Base-by-base conservation (phyloP, 2,888 invertebrate genomes). In the Sinopyrophorus schimmeli region DNA sequence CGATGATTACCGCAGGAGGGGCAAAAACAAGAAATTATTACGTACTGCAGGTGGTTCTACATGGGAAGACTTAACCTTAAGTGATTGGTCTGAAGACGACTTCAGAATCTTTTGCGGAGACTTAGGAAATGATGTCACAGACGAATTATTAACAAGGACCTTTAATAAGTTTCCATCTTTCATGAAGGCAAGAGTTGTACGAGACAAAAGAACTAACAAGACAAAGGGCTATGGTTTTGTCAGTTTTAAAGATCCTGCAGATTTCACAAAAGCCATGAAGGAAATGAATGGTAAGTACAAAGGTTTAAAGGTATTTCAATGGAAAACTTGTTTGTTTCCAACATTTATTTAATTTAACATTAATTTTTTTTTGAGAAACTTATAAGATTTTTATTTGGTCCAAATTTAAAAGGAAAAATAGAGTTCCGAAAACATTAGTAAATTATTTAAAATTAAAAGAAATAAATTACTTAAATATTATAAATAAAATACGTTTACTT, bases 41-140 rank as follows among this genome's bases (percentile, higher is more conserved):
- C 78, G 98, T 16, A 89, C 88, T 57, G 97, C 96, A 0, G 98
- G 96, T 2, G 96, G 96, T 1, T 86, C 89, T 60, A 87, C 89
- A 0, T 99, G 99, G 99, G 98, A 99, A 73, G 99, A 99, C 75
- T 80, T 83, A 12, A 92, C 95, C 0, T 74, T 99, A 39, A 76
- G 86, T 10, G 99, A 99, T 68, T 99, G 98, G 99, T 88, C 92
- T n/a, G 89, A 92, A 59, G 96, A 95, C 77, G 99, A 99, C 77
- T 99, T 96, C 76, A 80, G 99, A 57, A 88, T 99, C 75, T 99
- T 99, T 74, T 97, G 97, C 70, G 99, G 99, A n/a, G 99, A 99
- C 77, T 80, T 99, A 30, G 99, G 99, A 9, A 99, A 99, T 72
- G 98, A 99, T 72, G 98, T 99, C 14, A 98, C 96, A 0, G 99